phyloP scores from a whole-genome alignment of 2,888 invertebrate species.

The Neoitamus cyanurus region DNA sequence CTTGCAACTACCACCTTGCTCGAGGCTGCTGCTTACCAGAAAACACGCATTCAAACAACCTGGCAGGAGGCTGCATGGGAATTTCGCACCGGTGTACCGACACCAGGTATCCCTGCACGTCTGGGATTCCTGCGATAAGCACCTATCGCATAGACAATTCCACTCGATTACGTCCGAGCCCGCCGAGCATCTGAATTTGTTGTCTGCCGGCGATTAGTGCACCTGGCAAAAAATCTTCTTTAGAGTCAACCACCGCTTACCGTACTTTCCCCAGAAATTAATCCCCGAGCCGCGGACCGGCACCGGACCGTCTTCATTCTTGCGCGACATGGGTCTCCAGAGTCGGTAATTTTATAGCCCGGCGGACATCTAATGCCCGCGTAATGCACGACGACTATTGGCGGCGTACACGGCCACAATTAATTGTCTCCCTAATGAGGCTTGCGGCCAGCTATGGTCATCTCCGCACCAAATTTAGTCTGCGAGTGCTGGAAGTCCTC shows the following conservation, averaged over 20 bases:
- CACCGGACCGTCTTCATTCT: background rate
- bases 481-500: constrained; percentile 8
- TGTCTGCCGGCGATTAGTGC: background rate
- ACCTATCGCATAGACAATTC: background rate
- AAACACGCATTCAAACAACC: constrained; percentile 40
- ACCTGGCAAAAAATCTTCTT: background rate
- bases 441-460: background rate
- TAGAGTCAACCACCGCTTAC: background rate
- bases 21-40: constrained; percentile 22
- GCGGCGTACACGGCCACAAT: background rate
- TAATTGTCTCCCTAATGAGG: constrained; percentile 35
- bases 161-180: background rate
- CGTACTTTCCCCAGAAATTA: background rate
- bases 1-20: constrained; percentile 47
- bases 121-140: constrained; percentile 14
- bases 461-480: constrained; percentile 29
- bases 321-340: background rate
- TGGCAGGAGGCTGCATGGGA: constrained; percentile 26
- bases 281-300: background rate
- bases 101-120: background rate
- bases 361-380: background rate
- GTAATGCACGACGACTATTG: background rate
- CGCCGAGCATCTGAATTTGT: background rate
- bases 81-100: background rate
- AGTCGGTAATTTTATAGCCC: background rate